Base-by-base conservation (phyloP, 2,113 vertebrate species). In the Paramormyrops kingsleyae region DNA sequence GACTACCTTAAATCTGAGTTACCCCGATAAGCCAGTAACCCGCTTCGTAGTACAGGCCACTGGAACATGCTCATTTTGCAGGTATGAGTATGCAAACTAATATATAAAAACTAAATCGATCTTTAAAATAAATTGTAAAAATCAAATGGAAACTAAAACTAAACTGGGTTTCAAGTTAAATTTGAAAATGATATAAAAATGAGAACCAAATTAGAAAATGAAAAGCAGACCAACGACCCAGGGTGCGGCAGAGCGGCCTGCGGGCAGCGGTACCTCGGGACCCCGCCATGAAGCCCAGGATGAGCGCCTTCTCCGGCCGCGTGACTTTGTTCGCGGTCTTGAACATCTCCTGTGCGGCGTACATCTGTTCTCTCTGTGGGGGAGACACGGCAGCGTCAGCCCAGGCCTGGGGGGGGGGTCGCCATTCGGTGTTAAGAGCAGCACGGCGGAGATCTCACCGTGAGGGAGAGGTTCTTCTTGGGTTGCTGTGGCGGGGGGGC, bases 311-410 rank as follows among this genome's bases (percentile, higher is more conserved):
- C 94, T 99, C 99, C 0, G 98, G 97, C 91, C 97, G 96, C 0
- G 99, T 99, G 88, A 99, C 97, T 93, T 99, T 99, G 96, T 99
- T 99, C 94, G 99, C 98, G 0, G 98, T 99, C 95, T 99, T 99
- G 96, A 99, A 99, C 98, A 99, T 99, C 94, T 99, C 99, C 94
- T 98, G 99, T 1, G 98, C 99, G 0, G 98, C 99, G 49, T 97
- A 99, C 97, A 99, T 98, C 95, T 99, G 99, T 93, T 99, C 98
- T 92, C 96, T 97, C 98, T 99, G 96, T 74, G 92, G 89, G 52
- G 2, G 88, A 42, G 10, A 8, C 19, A 42, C 35, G 2, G 27
- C 56, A 88, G n/a, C 3, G 52, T 62, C 70, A 66, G 59, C n/a
- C 59, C 59, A 1, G n/a, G n/a, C 9, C 59, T 62, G 59, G 6